Evolutionary conservation across 2,113 vertebrate genomes (phyloP), one percentile per base, ranked within the genome.

Genomic region (Polyodon spathula): DNA sequence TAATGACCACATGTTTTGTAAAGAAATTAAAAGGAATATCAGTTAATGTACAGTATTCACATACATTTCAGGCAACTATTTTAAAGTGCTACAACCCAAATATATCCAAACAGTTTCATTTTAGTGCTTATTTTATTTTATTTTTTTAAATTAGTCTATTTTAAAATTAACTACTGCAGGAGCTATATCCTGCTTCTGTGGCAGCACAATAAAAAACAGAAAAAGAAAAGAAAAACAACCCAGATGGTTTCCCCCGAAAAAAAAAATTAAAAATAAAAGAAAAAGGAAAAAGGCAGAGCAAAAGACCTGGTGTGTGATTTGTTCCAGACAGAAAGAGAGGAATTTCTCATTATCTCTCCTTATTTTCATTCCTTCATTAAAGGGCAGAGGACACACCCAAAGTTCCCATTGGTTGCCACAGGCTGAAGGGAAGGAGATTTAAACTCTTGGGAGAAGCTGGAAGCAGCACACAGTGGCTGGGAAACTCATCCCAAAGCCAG

Each of bases 371-470:
- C 58, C 70, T 72, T 54, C 64, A 48, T 59, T 48, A 68, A 44
- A 40, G 62, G 66, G 65, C 48, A 71, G 65, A 60, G 72, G 74
- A 71, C 80, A 83, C 75, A 77, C 81, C 84, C 84, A 58, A 0
- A 66, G 68, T 73, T 64, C 81, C 72, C 73, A 83, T 81, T 89
- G 84, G 84, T 51, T 71, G 38, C 73, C 81, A 66, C 55, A 62
- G 46, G 75, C 70, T 69, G 69, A 58, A 73, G 59, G 52, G 0
- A 39, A 79, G 48, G 63, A 64, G 65, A 78, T 80, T 81, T 81
- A 80, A 76, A 78, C 67, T 76, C 68, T 59, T 63, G 64, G 1
- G 2, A 40, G 53, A 57, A 57, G 54, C 52, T n/a, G 42, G 40
- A 56, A 71, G 40, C 60, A 16, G 3, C 1, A 16, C 59, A 63